Conservation (phyloP, 2,113 vertebrate genomes). For the Galemys pyrenaicus region DNA sequence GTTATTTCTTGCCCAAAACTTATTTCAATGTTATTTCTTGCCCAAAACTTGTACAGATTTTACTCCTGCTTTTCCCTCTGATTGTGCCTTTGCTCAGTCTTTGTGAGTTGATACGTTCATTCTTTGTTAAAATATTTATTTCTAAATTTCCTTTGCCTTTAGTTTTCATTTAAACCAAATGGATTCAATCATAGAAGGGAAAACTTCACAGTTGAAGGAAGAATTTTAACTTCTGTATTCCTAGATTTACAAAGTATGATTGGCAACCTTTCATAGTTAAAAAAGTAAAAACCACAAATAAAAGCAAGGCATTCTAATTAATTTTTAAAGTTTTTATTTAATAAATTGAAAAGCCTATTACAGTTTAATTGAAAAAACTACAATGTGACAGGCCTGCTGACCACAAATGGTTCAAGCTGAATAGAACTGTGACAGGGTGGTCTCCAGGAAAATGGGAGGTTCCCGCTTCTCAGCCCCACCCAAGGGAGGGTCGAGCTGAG, state of each 20-base stretch:
- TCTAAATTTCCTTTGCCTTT: background rate
- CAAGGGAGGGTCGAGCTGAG: too few relatives aligned
- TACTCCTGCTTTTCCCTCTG: background rate
- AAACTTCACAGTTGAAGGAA: background rate
- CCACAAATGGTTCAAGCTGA: background rate
- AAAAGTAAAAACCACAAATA: slow-evolving; percentile 40
- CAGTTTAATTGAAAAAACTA: background rate
- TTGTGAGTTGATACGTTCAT: background rate
- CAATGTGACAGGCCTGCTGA: background rate
- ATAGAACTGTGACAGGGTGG: background rate
- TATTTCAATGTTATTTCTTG: background rate
- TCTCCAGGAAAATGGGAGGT: too few relatives aligned
- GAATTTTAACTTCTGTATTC: slow-evolving; percentile 15
- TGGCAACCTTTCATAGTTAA: background rate
- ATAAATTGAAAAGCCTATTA: background rate
- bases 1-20: background rate
- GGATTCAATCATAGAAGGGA: background rate
- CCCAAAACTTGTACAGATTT: background rate
- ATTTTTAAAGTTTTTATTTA: background rate
- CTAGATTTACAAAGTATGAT: background rate
- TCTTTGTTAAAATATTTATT: background rate
- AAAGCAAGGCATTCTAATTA: background rate
- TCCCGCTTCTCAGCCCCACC: too few relatives aligned
- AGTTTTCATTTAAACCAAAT: slow-evolving; percentile 36
- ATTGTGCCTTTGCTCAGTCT: background rate